A percentile compares a stretch with the other conserved stretches of the same genome.
Conservation (phyloP, 2,797 vertebrate genomes). For the Hybognathus amarus region DNA sequence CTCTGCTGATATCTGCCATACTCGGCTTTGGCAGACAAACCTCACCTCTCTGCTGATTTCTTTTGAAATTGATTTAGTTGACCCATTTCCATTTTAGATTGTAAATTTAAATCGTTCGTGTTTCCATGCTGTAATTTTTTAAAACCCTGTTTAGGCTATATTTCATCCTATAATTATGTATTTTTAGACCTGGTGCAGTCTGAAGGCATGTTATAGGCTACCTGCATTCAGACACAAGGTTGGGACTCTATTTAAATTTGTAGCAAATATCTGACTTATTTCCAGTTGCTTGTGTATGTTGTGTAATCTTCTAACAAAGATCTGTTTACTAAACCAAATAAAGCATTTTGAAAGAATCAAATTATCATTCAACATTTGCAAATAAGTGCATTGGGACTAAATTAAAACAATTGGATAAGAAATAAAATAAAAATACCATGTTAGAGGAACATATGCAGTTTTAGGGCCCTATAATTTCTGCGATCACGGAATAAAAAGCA, state of each 20-base stretch:
- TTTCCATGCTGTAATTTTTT: neutral
- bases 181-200: neutral
- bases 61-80: too few species aligned
- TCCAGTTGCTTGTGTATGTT: neutral
- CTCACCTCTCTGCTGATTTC: neutral
- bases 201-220: neutral
- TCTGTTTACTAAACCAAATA: neutral
- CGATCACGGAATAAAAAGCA: too few species aligned
- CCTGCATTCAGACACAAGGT: neutral
- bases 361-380: neutral
- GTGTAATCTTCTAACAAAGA: neutral
- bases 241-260: neutral
- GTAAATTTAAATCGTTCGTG: neutral
- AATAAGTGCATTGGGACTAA: neutral
- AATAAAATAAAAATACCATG: neutral
- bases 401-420: neutral
- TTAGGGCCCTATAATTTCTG: too few species aligned
- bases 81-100: neutral
- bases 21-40: neutral
- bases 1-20: constrained; percentile 1
- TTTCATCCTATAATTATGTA: neutral
- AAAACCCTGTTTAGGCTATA: neutral
- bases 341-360: neutral
- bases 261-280: neutral
- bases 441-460: neutral